A percentile compares a stretch with the other conserved stretches of the same genome.
Evolutionary conservation across 2,888 invertebrate genomes (phyloP).

Genomic region (Drosophila silvestris): DNA sequence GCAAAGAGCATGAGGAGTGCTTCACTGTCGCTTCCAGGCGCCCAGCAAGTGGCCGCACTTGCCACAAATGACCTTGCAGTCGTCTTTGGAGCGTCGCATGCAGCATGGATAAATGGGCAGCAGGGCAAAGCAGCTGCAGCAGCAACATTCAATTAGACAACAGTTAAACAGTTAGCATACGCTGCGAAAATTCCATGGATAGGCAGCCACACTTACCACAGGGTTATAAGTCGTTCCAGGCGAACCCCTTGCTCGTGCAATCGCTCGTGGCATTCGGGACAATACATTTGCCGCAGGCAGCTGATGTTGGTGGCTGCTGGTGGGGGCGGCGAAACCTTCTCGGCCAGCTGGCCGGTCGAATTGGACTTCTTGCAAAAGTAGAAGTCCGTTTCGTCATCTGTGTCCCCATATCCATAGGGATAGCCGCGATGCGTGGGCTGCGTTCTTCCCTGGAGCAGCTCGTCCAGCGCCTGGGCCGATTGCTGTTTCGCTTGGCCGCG

Average conservation of each 20-base stretch:
- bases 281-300: slow-evolving; percentile 79
- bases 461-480: slow-evolving; percentile 60
- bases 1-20: slow-evolving; percentile 13
- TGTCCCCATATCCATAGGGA: slow-evolving; percentile 67
- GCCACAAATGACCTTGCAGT: slow-evolving; percentile 78
- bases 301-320: slow-evolving; percentile 68
- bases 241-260: slow-evolving; percentile 72
- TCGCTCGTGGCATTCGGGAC: slow-evolving; percentile 78
- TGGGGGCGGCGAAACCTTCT: slow-evolving; percentile 59
- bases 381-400: slow-evolving; percentile 51
- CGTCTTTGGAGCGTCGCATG: slow-evolving; percentile 60
- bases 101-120: slow-evolving; percentile 76
- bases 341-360: slow-evolving; percentile 66
- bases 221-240: slow-evolving; percentile 66
- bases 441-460: slow-evolving; percentile 41
- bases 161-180: neutral
- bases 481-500: slow-evolving; percentile 43
- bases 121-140: slow-evolving; percentile 73
- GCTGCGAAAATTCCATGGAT: neutral
- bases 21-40: slow-evolving; percentile 72
- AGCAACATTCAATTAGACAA: neutral
- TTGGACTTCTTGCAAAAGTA: slow-evolving; percentile 70
- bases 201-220: slow-evolving; percentile 61
- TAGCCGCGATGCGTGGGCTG: slow-evolving; percentile 64
- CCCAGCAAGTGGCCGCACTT: slow-evolving; percentile 78